phyloP scores from a whole-genome alignment of 2,113 vertebrate species.

The Tricholaema leucomelas region DNA sequence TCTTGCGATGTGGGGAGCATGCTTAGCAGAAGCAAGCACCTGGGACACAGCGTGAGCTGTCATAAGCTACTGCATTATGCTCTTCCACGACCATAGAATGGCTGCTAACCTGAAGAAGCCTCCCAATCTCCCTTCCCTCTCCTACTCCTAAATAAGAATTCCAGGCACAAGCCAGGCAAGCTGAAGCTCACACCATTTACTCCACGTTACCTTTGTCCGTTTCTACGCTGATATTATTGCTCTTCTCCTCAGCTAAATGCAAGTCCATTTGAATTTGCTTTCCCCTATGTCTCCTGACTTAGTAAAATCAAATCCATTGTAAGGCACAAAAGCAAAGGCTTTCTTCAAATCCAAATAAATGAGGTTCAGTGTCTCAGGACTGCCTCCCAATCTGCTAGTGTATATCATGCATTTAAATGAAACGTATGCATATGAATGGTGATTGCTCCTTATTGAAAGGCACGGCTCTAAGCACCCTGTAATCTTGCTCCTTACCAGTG shows the following conservation, averaged over 20 bases:
- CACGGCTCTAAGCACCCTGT: conserved; percentile 65
- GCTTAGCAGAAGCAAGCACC: neutral
- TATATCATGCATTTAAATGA: conserved; percentile 71
- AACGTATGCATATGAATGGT: conserved; percentile 73
- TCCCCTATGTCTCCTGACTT: conserved; percentile 13
- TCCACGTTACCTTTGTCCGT: neutral
- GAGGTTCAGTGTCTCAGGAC: conserved; percentile 53
- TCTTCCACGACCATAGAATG: neutral
- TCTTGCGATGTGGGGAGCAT: neutral
- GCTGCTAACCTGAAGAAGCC: neutral
- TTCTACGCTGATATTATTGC: neutral
- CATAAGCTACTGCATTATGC: neutral
- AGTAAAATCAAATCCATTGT: conserved; percentile 69
- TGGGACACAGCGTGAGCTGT: neutral
- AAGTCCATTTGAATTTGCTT: conserved; percentile 38
- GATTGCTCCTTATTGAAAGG: conserved; percentile 66
- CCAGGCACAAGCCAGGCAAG: neutral
- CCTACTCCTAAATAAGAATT: neutral
- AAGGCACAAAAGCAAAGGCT: conserved; percentile 59
- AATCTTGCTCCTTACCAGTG: conserved; percentile 62
- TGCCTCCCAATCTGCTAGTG: conserved; percentile 64
- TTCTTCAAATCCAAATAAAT: conserved; percentile 69
- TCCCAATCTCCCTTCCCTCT: neutral
- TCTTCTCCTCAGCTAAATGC: neutral
- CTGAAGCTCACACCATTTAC: neutral